Evolutionary conservation across 2,888 invertebrate species (phyloP).

Genomic region (Mesochorus sp.): DNA sequence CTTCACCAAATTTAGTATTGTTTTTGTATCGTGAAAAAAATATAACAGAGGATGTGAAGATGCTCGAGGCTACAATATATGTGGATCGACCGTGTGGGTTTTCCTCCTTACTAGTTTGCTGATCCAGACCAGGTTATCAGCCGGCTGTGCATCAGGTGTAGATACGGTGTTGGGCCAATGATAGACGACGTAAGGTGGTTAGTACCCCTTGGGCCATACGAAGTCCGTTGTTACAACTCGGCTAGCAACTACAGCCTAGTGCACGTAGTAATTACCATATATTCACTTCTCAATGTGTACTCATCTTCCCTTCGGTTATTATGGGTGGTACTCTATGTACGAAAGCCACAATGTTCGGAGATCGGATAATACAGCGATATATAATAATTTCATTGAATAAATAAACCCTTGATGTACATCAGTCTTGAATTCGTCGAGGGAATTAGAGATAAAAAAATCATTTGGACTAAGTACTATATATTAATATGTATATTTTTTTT

Average conservation of each 20-base stretch:
- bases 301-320: slow-evolving; percentile 19
- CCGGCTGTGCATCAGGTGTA: slow-evolving; percentile 43
- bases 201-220: slow-evolving; percentile 73
- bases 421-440: background rate
- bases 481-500: background rate
- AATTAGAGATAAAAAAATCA: no score
- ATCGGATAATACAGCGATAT: slow-evolving; percentile 23
- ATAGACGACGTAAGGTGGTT: slow-evolving; percentile 74
- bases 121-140: slow-evolving; percentile 20
- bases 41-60: slow-evolving; percentile 16
- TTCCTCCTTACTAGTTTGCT: slow-evolving; percentile 68
- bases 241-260: slow-evolving; percentile 51
- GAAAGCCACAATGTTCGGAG: slow-evolving; percentile 3
- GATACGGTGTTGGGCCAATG: slow-evolving; percentile 71
- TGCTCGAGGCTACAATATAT: slow-evolving; percentile 30
- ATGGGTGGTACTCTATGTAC: background rate
- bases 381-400: slow-evolving; percentile 18
- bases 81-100: slow-evolving; percentile 66
- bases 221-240: slow-evolving; percentile 75
- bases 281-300: slow-evolving; percentile 65
- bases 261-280: slow-evolving; percentile 76
- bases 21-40: slow-evolving; percentile 32
- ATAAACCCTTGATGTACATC: slow-evolving; percentile 10
- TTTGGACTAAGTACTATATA: no score
- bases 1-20: slow-evolving; percentile 4